These are phyloP conservation scores for Nannoperca obscura DNA, from an alignment of 2,797 vertebrate genomes.

Conservation along the genomic window DNA sequence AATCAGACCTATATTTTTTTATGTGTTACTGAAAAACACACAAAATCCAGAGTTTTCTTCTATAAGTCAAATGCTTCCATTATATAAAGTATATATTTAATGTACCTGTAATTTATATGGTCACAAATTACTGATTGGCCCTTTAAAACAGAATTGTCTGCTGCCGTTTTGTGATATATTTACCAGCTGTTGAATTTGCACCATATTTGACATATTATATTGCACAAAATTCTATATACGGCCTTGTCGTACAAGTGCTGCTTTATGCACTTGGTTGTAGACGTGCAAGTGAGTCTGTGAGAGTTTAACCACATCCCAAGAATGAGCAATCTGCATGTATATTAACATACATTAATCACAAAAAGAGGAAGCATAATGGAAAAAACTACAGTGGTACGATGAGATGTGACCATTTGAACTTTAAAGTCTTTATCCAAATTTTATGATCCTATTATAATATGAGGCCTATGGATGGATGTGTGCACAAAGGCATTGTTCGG, in stretches of 20 bases:
- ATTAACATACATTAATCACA: slow-evolving; percentile 38
- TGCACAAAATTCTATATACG: not conserved
- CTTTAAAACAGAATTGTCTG: slow-evolving; percentile 2
- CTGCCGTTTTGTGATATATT: not conserved
- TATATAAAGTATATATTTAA: not conserved
- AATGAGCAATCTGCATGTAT: slow-evolving; percentile 37
- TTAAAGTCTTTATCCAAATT: slow-evolving; percentile 63
- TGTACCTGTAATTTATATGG: not conserved
- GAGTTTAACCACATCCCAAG: slow-evolving; percentile 20
- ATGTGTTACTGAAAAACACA: not conserved
- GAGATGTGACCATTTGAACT: slow-evolving; percentile 68
- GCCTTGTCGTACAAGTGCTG: not conserved
- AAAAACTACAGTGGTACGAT: slow-evolving; percentile 22
- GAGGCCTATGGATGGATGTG: slow-evolving; percentile 42
- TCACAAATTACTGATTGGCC: not conserved
- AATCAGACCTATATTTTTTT: not conserved
- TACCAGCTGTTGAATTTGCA: not conserved
- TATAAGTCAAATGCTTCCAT: not conserved
- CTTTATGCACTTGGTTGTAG: not conserved
- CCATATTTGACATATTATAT: not conserved
- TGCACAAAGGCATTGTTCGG: slow-evolving; percentile 50
- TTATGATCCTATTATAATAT: slow-evolving; percentile 73
- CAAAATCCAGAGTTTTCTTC: not conserved
- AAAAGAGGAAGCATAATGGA: slow-evolving; percentile 18
- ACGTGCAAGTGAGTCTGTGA: not conserved